phyloP scores from a whole-genome alignment of 2,797 vertebrate species.

The Borostomias antarcticus region DNA sequence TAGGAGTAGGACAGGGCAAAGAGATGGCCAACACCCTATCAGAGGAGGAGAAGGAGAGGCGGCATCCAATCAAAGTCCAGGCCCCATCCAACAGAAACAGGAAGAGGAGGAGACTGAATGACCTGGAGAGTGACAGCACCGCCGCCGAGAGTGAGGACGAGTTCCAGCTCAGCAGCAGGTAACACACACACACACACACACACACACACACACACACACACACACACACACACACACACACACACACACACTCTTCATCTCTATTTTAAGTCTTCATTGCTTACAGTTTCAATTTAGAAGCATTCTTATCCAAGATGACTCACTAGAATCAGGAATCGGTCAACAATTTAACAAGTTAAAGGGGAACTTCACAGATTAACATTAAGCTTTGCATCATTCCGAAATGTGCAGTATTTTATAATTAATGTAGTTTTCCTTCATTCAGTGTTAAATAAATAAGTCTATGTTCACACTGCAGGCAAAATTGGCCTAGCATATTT shows the following conservation, averaged over 20 bases:
- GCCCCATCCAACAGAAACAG: slow-evolving; percentile 76
- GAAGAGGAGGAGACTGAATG: slow-evolving; percentile 92
- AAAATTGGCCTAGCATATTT: no score
- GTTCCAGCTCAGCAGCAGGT: slow-evolving; percentile 96
- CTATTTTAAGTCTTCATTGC: no score
- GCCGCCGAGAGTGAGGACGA: slow-evolving; percentile 95
- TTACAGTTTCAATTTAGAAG: no score
- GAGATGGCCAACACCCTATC: slow-evolving; percentile 82
- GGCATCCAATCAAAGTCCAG: slow-evolving; percentile 78
- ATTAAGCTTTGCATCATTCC: no score
- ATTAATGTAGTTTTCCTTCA: no score
- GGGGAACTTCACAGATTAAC: no score
- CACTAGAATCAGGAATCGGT: no score
- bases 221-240: neutral
- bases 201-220: neutral
- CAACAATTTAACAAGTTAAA: no score
- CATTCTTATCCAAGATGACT: no score
- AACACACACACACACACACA: neutral
- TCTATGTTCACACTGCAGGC: no score
- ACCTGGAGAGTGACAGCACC: slow-evolving; percentile 96
- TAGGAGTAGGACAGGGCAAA: slow-evolving; percentile 80
- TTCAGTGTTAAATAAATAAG: no score
- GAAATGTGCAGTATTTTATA: no score
- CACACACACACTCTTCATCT: neutral
- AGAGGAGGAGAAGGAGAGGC: slow-evolving; percentile 83